Evolutionary conservation across 2,888 invertebrate genomes (phyloP).

Genomic region (Brachypalpus laphriformis): DNA sequence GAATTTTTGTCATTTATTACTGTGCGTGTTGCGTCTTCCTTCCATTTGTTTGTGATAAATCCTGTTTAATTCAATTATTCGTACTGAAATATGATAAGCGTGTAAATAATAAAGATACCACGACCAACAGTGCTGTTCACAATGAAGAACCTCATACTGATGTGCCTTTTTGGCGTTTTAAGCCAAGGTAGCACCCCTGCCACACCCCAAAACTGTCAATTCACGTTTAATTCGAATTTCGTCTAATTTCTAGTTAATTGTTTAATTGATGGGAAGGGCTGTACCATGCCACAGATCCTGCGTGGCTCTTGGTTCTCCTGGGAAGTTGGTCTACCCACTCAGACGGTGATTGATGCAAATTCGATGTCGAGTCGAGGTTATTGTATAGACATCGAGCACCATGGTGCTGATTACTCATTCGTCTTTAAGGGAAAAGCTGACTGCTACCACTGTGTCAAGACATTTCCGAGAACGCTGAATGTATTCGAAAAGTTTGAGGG

Average conservation of each 20-base stretch:
- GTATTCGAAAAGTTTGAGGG: slow-evolving; percentile 95
- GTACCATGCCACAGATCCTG: slow-evolving; percentile 90
- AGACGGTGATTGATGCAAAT: slow-evolving; percentile 91
- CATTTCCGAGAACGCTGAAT: slow-evolving; percentile 93
- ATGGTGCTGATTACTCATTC: slow-evolving; percentile 93
- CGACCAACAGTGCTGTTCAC: background rate
- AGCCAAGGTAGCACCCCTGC: slow-evolving; percentile 64
- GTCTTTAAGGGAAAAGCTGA: slow-evolving; percentile 87
- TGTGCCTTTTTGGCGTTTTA: slow-evolving; percentile 64
- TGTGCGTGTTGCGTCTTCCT: background rate
- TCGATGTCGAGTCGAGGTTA: slow-evolving; percentile 90
- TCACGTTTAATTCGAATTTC: background rate
- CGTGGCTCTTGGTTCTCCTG: slow-evolving; percentile 96
- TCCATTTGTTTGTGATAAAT: background rate
- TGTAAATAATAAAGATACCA: background rate
- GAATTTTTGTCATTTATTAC: slow-evolving; percentile 19
- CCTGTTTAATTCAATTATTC: slow-evolving; percentile 13
- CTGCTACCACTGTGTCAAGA: slow-evolving; percentile 93
- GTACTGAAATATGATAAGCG: slow-evolving; percentile 18
- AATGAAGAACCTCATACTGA: slow-evolving; percentile 58
- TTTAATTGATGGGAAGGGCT: slow-evolving; percentile 80
- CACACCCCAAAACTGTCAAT: slow-evolving; percentile 54
- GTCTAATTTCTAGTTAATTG: slow-evolving; percentile 73
- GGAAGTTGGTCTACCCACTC: slow-evolving; percentile 91
- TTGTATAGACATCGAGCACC: slow-evolving; percentile 89